phyloP scores from a whole-genome alignment of 2,797 vertebrate genomes.

The Urocyon cinereoargenteus region DNA sequence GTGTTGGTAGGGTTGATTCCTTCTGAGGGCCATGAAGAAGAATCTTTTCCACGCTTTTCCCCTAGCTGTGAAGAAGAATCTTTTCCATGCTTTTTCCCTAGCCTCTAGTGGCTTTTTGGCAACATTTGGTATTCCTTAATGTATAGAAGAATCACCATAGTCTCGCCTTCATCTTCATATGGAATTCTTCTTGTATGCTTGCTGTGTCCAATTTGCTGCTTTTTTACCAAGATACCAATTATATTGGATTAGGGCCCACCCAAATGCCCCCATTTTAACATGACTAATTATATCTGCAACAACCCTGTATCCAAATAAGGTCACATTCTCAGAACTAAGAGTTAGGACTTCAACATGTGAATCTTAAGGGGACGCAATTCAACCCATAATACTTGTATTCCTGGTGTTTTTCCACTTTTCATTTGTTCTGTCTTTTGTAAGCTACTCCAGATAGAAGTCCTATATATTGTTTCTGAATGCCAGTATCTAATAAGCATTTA shows the following conservation, averaged over 20 bases:
- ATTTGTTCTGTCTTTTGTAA: not conserved
- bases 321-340: not conserved
- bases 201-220: not conserved
- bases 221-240: not conserved
- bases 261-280: not conserved
- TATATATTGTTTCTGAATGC: constrained; percentile 39
- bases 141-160: not conserved
- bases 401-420: not conserved
- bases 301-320: constrained; percentile 4
- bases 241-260: not conserved
- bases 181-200: not conserved
- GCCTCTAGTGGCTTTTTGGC: not conserved
- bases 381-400: not conserved
- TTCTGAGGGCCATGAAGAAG: not conserved
- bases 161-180: not conserved
- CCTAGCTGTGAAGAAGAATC: not conserved
- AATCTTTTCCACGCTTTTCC: not conserved
- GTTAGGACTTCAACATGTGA: not conserved
- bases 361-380: not conserved
- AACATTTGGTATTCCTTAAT: constrained; percentile 38
- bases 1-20: not conserved
- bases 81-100: not conserved
- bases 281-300: constrained; percentile 11
- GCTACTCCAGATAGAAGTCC: not conserved
- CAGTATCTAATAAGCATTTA: not conserved